These are phyloP conservation scores for Thunnus albacares DNA, from an alignment of 2,797 vertebrate species.

Conservation along the genomic window DNA sequence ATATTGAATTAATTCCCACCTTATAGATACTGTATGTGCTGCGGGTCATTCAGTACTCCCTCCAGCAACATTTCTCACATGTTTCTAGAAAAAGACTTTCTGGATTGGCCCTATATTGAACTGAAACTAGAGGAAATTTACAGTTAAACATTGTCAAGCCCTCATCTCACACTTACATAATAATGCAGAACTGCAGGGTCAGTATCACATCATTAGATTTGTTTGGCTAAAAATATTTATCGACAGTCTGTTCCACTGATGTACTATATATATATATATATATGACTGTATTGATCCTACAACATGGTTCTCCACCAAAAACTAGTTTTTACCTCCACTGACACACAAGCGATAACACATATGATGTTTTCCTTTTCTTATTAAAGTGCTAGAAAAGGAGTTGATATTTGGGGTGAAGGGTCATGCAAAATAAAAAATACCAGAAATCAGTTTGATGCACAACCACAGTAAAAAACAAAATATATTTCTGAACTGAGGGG, in stretches of 20 bases:
- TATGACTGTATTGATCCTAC: background rate
- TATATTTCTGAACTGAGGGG: background rate
- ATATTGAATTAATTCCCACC: too few species aligned
- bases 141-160: background rate
- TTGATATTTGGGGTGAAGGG: too few species aligned
- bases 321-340: too few species aligned
- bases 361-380: too few species aligned
- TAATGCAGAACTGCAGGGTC: too few species aligned
- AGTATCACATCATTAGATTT: background rate
- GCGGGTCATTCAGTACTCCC: too few species aligned
- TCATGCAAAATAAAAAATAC: too few species aligned
- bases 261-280: background rate
- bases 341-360: too few species aligned
- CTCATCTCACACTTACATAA: too few species aligned
- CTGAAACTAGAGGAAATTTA: background rate
- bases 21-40: too few species aligned
- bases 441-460: background rate
- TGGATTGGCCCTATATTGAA: too few species aligned
- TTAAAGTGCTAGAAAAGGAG: background rate
- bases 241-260: background rate
- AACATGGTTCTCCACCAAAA: background rate
- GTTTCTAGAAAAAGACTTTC: too few species aligned
- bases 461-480: background rate
- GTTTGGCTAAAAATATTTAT: background rate
- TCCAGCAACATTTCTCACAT: background rate